Evolutionary conservation across 1,140 invertebrate species (phyloP), one percentile per base, ranked within the genome.

Genomic region (Drosophila nasuta): DNA sequence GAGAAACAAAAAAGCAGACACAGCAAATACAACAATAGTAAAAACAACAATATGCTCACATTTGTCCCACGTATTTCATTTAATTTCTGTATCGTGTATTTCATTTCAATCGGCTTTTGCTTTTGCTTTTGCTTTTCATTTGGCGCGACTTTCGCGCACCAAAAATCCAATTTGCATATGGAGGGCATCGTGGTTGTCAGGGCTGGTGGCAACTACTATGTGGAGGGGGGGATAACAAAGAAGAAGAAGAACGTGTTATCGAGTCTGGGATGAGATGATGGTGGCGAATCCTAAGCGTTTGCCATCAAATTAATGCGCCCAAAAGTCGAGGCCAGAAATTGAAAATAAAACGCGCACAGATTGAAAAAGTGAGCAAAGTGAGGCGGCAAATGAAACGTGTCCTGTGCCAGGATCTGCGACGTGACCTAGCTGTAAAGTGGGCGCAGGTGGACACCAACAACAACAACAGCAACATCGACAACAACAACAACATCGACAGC

Each of bases 61-160:
- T 74, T 68, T 82, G 83, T 89, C 85, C 83, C 83, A 88, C 83
- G 83, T 88, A 88, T 88, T 75, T 80, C 82, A 75, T 88, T 83
- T 88, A 88, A 88, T 88, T 82, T 88, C 77, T 88, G 77, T 25
- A 25, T 60, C 80, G 80, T 88, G 76, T 74, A 87, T 87, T 87
- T 87, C 70, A 88, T 88, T 88, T 88, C 83, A 88, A 83, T 88
- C 85, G 79, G 64, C 60, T 75, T 70, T 81, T 71, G 82, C 64
- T 86, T 70, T 81, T 71, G 82, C 64, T 86, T 72, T 82, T 74
- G 82, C 64, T 87, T 86, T 81, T 81, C 65, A 78, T 82, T 81
- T 75, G 78, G 70, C 72, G 68, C 79, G 85, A 88, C 83, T 88
- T 88, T 88, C 80, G 83, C 85, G 67, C 71, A 67, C 70, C 45